Evolutionary conservation across 2,888 invertebrate species (phyloP).

Genomic region (Andrena hattorfiana): DNA sequence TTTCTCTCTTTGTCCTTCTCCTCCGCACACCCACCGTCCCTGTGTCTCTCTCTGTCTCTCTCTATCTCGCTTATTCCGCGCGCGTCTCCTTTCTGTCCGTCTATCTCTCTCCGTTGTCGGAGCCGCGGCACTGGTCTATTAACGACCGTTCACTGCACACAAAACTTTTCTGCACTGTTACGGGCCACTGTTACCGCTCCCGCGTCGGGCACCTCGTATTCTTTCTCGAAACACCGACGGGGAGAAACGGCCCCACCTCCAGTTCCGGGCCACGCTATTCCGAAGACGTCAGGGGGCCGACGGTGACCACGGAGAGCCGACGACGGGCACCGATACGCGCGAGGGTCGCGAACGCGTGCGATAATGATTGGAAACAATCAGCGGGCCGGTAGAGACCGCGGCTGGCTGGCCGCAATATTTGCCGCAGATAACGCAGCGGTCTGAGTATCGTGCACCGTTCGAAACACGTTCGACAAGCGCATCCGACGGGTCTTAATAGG

Average conservation of each 20-base stretch:
- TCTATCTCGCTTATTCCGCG: not conserved
- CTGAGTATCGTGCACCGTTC: conserved; percentile 52
- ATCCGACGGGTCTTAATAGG: conserved; percentile 60
- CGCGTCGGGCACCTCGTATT: conserved; percentile 49
- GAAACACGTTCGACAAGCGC: conserved; percentile 61
- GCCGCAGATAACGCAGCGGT: conserved; percentile 63
- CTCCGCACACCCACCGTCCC: not conserved
- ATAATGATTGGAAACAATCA: conserved; percentile 59
- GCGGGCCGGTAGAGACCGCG: conserved; percentile 28
- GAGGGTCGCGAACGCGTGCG: conserved; percentile 46
- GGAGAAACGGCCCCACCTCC: not conserved
- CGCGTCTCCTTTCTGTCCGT: conserved; percentile 48
- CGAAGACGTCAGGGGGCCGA: not conserved
- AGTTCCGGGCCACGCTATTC: no score
- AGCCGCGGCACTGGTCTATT: conserved; percentile 75
- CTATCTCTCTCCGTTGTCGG: conserved; percentile 45
- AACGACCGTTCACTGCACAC: conserved; percentile 79
- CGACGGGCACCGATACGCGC: conserved; percentile 25
- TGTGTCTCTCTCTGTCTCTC: conserved; percentile 25
- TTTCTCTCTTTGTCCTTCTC: conserved; percentile 18
- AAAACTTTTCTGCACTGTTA: conserved; percentile 72
- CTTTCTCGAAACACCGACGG: conserved; percentile 3
- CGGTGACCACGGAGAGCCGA: conserved; percentile 2
- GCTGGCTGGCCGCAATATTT: conserved; percentile 57
- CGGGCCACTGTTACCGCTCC: conserved; percentile 45